Evolutionary conservation across 2,888 invertebrate genomes (phyloP).

Genomic region (Exocentrus adspersus): DNA sequence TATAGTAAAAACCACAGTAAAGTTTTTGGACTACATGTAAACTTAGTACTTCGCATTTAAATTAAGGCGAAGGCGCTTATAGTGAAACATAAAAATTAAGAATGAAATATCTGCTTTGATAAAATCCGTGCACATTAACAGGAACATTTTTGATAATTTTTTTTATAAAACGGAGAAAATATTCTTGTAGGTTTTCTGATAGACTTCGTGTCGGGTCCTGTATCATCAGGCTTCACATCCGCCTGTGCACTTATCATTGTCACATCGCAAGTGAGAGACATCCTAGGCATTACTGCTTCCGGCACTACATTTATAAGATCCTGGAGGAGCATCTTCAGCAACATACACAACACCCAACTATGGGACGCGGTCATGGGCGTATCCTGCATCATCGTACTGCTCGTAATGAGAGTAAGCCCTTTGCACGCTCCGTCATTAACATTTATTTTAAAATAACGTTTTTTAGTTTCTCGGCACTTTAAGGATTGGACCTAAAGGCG

Average conservation of each 20-base stretch:
- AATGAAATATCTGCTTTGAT: no score
- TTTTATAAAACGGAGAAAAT: no score
- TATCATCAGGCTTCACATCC: conserved; percentile 87
- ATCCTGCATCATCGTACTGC: conserved; percentile 77
- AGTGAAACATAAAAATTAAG: no score
- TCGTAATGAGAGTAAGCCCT: conserved; percentile 83
- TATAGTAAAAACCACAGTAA: no score
- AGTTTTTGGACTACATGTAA: no score
- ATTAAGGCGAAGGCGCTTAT: no score
- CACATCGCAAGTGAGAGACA: conserved; percentile 87
- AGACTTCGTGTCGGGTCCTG: conserved; percentile 90
- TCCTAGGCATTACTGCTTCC: conserved; percentile 77
- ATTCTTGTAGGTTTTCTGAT: conserved; percentile 78
- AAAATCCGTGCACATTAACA: no score
- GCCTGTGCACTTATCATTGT: conserved; percentile 90
- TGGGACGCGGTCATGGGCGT: conserved; percentile 83
- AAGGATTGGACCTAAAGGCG: conserved; percentile 70
- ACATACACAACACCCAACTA: conserved; percentile 72
- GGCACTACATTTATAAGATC: conserved; percentile 83
- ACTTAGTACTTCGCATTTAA: no score
- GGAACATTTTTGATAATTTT: no score
- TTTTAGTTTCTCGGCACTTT: conserved; percentile 73
- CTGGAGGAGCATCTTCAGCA: conserved; percentile 76
- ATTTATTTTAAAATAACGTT: no score
- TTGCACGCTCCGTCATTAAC: no score